Evolutionary conservation across 2,888 invertebrate species (phyloP).

Genomic region (Melipona beecheii): DNA sequence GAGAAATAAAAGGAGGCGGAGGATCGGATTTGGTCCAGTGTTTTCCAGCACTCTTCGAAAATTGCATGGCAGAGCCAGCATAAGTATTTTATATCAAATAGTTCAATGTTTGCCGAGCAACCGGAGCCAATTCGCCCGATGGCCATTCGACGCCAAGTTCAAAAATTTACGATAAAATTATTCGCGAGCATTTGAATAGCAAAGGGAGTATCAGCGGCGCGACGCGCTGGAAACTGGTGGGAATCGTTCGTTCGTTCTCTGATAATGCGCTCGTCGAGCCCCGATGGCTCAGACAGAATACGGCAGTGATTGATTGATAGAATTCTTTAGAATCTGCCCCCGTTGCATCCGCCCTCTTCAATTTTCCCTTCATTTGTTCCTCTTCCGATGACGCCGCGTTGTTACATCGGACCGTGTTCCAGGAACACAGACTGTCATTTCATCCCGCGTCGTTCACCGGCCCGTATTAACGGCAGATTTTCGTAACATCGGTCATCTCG

Average conservation of each 20-base stretch:
- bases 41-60: conserved; percentile 76
- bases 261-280: conserved; percentile 52
- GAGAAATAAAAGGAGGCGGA: conserved; percentile 12
- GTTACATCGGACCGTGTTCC: background rate
- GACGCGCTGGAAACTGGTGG: background rate
- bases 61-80: conserved; percentile 75
- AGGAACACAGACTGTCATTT: background rate
- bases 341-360: conserved; percentile 13
- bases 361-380: conserved; percentile 36
- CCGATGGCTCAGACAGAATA: conserved; percentile 1
- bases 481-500: background rate
- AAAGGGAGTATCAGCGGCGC: conserved; percentile 54
- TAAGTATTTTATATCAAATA: conserved; percentile 77
- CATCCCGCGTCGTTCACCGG: background rate
- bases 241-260: conserved; percentile 47
- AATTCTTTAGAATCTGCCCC: conserved; percentile 38
- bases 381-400: conserved; percentile 2
- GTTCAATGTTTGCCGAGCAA: conserved; percentile 76
- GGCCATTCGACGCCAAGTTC: conserved; percentile 74
- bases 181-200: conserved; percentile 67
- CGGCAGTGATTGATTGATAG: conserved; percentile 55
- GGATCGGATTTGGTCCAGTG: conserved; percentile 51
- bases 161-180: conserved; percentile 77
- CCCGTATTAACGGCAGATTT: background rate
- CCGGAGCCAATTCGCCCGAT: conserved; percentile 75